phyloP scores from a whole-genome alignment of 2,113 vertebrate genomes.

The Nothocercus nigrocapillus region DNA sequence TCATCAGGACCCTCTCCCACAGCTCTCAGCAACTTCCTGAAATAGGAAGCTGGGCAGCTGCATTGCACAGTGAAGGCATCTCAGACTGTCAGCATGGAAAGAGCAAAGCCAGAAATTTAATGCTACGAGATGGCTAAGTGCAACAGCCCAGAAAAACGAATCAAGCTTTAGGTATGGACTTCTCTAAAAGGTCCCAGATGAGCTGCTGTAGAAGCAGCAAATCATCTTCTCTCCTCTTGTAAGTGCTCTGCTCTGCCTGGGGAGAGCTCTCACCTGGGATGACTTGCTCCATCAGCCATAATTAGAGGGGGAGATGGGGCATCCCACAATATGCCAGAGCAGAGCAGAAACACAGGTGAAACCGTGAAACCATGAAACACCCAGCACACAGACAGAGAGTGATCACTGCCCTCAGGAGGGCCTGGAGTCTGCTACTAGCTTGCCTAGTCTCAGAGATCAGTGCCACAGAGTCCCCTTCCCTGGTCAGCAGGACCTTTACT shows the following conservation, averaged over 20 bases:
- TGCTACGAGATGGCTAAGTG: background rate
- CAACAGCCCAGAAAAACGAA: background rate
- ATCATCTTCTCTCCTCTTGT: background rate
- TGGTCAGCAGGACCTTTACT: background rate
- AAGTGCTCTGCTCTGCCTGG: rapidly evolving
- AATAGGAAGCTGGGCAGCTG: background rate
- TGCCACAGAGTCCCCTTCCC: background rate
- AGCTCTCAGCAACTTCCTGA: background rate
- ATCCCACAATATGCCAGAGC: rapidly evolving
- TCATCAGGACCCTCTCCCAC: background rate
- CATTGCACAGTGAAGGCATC: background rate
- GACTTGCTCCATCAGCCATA: rapidly evolving
- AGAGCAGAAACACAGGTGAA: rapidly evolving
- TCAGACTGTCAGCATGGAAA: background rate
- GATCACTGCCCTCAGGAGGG: background rate
- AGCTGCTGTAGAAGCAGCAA: background rate
- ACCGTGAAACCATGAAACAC: background rate
- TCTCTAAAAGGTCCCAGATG: background rate
- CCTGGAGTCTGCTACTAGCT: rapidly evolving
- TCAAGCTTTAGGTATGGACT: background rate
- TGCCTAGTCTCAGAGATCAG: background rate
- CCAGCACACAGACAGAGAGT: rapidly evolving
- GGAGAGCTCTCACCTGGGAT: background rate
- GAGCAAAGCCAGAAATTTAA: background rate
- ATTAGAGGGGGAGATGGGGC: background rate